Conservation (phyloP, 2,113 vertebrate species). For the Burhinus oedicnemus region DNA sequence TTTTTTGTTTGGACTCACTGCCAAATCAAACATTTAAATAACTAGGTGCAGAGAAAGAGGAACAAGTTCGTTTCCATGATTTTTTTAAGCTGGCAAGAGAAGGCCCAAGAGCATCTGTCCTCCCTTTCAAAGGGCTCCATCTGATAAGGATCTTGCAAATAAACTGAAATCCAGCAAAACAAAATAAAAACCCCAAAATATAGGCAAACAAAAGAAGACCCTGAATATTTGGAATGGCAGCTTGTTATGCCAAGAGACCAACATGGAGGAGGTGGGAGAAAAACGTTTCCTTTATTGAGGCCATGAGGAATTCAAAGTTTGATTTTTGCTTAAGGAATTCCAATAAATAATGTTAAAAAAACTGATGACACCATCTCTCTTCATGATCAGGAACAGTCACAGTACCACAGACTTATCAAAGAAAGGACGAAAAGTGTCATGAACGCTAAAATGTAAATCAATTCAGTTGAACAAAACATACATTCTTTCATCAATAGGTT, state of each 20-base stretch:
- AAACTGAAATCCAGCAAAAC: not conserved
- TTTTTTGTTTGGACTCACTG: not conserved
- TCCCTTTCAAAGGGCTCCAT: not conserved
- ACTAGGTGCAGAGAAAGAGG: not conserved
- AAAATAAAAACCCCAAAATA: not conserved
- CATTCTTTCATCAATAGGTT: not conserved
- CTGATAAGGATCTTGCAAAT: not conserved
- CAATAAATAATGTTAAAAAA: not conserved
- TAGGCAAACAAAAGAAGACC: not conserved
- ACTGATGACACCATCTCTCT: not conserved
- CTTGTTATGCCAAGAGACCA: not conserved
- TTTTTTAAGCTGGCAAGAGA: not conserved
- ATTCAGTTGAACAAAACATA: not conserved
- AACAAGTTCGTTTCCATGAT: not conserved
- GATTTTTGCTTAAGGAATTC: not conserved
- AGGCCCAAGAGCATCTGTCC: not conserved
- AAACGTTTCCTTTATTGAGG: not conserved
- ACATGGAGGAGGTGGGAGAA: not conserved
- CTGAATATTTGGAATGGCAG: not conserved
- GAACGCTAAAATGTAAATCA: not conserved
- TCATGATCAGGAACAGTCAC: not conserved
- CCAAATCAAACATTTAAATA: not conserved
- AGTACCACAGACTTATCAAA: not conserved
- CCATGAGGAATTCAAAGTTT: not conserved
- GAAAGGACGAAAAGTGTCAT: not conserved